Evolutionary conservation across 2,113 vertebrate genomes (phyloP).

Genomic region (Pionites leucogaster): DNA sequence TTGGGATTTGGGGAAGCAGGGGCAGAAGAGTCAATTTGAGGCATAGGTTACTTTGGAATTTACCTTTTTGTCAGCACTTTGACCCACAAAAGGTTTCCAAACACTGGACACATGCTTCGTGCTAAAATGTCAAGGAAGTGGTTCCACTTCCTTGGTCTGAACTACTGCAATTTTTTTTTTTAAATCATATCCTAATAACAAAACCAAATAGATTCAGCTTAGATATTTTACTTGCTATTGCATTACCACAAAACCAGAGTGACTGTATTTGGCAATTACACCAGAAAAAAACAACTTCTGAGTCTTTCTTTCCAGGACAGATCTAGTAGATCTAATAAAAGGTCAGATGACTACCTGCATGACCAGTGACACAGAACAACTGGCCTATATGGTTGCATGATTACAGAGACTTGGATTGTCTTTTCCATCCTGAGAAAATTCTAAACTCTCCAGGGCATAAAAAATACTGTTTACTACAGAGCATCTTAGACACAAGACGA

Average conservation of each 20-base stretch:
- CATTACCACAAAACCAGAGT: background rate
- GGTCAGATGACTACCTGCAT: background rate
- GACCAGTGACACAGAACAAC: background rate
- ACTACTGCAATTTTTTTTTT: background rate
- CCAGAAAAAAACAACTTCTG: background rate
- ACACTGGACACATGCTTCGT: fast-evolving
- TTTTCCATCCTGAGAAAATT: background rate
- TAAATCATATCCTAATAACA: background rate
- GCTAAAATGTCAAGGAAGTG: background rate
- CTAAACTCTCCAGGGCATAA: background rate
- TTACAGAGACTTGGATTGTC: background rate
- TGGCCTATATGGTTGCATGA: background rate
- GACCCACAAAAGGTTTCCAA: background rate
- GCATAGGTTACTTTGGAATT: background rate
- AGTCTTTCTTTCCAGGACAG: background rate
- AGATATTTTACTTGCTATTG: background rate
- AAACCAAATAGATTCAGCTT: background rate
- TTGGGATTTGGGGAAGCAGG: background rate
- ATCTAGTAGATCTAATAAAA: background rate
- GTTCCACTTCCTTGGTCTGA: background rate
- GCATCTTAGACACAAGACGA: background rate
- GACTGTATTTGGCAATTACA: background rate
- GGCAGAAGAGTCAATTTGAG: background rate
- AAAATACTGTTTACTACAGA: background rate
- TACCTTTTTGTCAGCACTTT: background rate